A percentile compares a stretch with the other conserved stretches of the same genome.
Conservation (phyloP, 2,888 invertebrate genomes). For the Digitonthophagus gazella region DNA sequence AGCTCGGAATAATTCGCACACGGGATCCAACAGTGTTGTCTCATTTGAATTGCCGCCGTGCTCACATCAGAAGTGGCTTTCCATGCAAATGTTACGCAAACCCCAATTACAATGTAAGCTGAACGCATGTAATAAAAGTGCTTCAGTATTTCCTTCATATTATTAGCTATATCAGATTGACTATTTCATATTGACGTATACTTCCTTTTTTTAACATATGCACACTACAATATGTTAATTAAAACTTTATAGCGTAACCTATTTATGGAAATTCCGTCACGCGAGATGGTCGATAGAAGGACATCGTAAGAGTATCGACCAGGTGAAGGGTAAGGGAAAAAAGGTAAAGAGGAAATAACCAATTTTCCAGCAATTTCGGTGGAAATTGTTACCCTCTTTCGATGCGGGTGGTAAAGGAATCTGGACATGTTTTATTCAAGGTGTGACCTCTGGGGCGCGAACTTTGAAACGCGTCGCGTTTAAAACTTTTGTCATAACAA, state of each 20-base stretch:
- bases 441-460: background rate
- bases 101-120: background rate
- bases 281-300: background rate
- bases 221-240: background rate
- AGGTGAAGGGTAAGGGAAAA: background rate
- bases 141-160: background rate
- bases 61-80: slow-evolving; percentile 1
- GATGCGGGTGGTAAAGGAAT: background rate
- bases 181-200: too few species aligned
- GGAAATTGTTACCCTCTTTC: background rate
- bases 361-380: background rate
- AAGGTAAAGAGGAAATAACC: background rate
- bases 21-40: background rate
- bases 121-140: background rate
- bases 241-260: background rate
- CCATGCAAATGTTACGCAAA: slow-evolving; percentile 6
- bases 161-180: too few species aligned
- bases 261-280: background rate
- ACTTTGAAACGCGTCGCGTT: background rate
- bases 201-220: too few species aligned
- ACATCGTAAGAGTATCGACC: background rate
- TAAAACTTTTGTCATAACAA: background rate
- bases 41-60: slow-evolving; percentile 12
- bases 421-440: background rate
- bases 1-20: slow-evolving; percentile 2